phyloP scores from a whole-genome alignment of 2,888 invertebrate genomes.

The Kryphioiulus occultus region DNA sequence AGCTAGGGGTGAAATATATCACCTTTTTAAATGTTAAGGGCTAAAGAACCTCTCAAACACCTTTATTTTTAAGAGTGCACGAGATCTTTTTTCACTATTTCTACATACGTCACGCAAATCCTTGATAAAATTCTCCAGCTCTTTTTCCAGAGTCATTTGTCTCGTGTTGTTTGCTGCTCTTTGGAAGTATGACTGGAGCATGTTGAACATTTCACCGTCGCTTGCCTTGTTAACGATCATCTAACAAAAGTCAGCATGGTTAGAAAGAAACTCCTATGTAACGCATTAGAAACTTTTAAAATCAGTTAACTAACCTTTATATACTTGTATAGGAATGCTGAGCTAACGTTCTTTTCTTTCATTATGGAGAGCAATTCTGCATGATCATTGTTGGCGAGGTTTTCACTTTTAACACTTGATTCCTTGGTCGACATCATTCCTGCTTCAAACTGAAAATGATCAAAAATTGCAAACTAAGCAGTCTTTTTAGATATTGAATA shows the following conservation, averaged over 20 bases:
- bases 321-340: neutral
- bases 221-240: neutral
- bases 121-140: neutral
- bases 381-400: no score
- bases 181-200: neutral
- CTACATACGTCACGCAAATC: neutral
- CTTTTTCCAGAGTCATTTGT: neutral
- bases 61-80: no score
- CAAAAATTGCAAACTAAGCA: no score
- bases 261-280: neutral
- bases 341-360: no score
- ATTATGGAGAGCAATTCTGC: no score
- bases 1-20: no score
- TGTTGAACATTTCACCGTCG: neutral
- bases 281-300: no score
- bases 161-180: neutral
- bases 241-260: neutral
- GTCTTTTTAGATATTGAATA: no score
- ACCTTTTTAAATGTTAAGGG: no score
- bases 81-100: no score
- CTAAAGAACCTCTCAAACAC: no score
- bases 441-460: neutral
- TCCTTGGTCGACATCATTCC: neutral
- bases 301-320: neutral
- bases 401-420: neutral